Base-by-base conservation (phyloP, 2,113 vertebrate species). In the Maccullochella peelii region DNA sequence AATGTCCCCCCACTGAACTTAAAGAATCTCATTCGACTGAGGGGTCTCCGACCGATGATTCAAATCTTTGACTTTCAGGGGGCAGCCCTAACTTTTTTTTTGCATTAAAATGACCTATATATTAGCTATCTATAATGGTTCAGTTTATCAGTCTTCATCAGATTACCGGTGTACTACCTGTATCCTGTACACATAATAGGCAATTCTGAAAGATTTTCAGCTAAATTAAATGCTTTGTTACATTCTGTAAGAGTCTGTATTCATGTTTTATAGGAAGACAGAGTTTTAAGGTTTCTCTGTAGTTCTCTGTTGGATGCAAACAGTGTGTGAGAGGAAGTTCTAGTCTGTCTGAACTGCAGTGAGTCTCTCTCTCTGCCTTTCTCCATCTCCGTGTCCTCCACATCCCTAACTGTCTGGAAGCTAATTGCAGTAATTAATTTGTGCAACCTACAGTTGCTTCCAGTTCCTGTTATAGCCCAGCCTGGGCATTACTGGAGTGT, bases 371-470 rank as follows among this genome's bases (percentile, higher is more conserved):
- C 67, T 63, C 36, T 27, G 42, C 27, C 66, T 69, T 38, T n/a
- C 55, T 82, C 73, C 57, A 30, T 66, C 81, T 74, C 80, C 20
- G 14, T 77, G 47, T 73, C 73, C 30, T 52, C 86, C 82, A 44
- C 87, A 62, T 82, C 79, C 65, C 70, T 30, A 77, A 80, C 86
- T 89, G 63, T 85, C 65, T 91, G 76, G 59, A 72, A 86, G 77
- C 80, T 81, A 87, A 91, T 92, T 92, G 90, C 78, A 81, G 75
- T 86, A 89, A 92, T 92, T 92, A 89, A 89, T 88, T 91, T 83
- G 84, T 80, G 83, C 86, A 87, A 91, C 82, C 85, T 86, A 82
- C 74, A 78, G 86, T 89, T 79, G 75, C 78, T 83, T 73, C 79
- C 73, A 85, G 85, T 81, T 85, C 82, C 86, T 85, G 86, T 87